phyloP scores from a whole-genome alignment of 2,888 invertebrate genomes.

The Anorthoa munda region DNA sequence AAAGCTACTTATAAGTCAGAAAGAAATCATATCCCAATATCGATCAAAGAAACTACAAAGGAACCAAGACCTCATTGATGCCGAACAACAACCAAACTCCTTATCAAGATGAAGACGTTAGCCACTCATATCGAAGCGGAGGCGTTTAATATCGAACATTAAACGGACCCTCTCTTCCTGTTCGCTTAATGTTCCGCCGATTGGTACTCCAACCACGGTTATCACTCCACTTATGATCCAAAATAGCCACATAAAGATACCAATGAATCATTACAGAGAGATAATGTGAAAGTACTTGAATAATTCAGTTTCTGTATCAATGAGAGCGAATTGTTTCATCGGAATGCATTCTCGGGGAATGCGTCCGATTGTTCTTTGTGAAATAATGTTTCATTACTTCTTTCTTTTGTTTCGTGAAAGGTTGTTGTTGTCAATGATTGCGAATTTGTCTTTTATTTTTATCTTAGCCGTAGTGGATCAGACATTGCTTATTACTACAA shows the following conservation, averaged over 20 bases:
- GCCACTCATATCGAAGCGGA: slow-evolving; percentile 60
- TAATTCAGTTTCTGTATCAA: slow-evolving; percentile 61
- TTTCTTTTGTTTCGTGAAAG: slow-evolving; percentile 39
- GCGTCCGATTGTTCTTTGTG: slow-evolving; percentile 50
- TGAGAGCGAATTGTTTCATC: slow-evolving; percentile 63
- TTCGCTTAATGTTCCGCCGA: slow-evolving; percentile 78
- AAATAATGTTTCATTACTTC: slow-evolving; percentile 30
- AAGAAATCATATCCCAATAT: neutral
- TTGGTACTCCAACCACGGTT: slow-evolving; percentile 77
- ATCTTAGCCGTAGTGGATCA: neutral
- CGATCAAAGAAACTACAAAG: slow-evolving; percentile 28
- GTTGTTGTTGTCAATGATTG: slow-evolving; percentile 31
- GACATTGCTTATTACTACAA: neutral
- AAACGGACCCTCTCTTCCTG: slow-evolving; percentile 68
- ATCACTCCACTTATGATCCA: slow-evolving; percentile 83
- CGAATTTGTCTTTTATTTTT: slow-evolving; percentile 17
- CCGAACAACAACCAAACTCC: slow-evolving; percentile 43
- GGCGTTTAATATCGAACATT: slow-evolving; percentile 68
- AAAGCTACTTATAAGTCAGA: neutral
- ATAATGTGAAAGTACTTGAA: slow-evolving; percentile 70
- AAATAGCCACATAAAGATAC: slow-evolving; percentile 82
- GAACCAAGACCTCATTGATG: slow-evolving; percentile 21
- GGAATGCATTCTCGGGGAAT: slow-evolving; percentile 60
- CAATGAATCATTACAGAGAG: slow-evolving; percentile 75
- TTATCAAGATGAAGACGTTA: slow-evolving; percentile 61